phyloP scores from a whole-genome alignment of 2,888 invertebrate species.

The Dryomyza anilis region DNA sequence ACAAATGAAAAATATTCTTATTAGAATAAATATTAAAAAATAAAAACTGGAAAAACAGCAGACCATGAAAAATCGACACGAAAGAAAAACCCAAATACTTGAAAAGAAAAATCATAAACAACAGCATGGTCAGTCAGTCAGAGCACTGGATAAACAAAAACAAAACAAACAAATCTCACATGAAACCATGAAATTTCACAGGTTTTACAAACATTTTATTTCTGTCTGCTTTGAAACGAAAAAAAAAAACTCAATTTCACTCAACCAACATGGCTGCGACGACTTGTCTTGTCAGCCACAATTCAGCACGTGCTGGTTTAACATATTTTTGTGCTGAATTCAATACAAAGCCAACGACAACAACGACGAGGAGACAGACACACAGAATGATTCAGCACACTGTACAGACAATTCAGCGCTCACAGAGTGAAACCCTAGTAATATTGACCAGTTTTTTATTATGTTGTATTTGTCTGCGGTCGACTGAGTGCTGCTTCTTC shows the following conservation, averaged over 20 bases:
- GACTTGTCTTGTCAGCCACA: conserved; percentile 1
- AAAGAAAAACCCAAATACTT: too few species aligned
- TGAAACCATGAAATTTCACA: neutral
- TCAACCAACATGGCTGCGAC: conserved; percentile 17
- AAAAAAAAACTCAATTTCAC: conserved; percentile 1
- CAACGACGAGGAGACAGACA: neutral
- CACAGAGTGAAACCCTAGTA: conserved; percentile 6
- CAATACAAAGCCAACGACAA: too few species aligned
- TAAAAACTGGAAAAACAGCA: too few species aligned
- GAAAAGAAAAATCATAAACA: neutral
- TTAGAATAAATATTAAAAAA: too few species aligned
- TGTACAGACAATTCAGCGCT: neutral
- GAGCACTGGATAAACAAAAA: neutral
- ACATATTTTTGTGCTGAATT: neutral
- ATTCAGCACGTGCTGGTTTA: conserved; percentile 2
- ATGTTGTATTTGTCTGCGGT: too few species aligned
- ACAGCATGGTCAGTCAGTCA: neutral
- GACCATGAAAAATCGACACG: too few species aligned
- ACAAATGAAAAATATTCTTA: too few species aligned
- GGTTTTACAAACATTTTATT: neutral
- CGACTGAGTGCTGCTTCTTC: neutral
- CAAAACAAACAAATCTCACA: too few species aligned
- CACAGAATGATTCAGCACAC: neutral
- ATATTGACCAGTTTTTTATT: neutral
- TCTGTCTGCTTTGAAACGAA: neutral